These are phyloP conservation scores for Otolemur garnettii DNA, from an alignment of 2,113 vertebrate species.

Conservation along the genomic window DNA sequence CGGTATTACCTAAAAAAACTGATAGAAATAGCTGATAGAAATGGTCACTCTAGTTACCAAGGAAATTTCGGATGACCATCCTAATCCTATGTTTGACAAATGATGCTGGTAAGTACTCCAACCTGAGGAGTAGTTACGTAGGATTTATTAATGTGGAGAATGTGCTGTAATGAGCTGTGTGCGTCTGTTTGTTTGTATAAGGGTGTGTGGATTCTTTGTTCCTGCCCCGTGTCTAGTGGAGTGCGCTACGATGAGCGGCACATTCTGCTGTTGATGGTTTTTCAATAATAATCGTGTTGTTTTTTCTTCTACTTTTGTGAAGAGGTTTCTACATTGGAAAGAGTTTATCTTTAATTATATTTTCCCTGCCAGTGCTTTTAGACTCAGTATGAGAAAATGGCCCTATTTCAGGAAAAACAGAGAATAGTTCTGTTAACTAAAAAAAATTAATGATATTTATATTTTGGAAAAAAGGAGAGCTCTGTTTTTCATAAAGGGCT, in stretches of 20 bases:
- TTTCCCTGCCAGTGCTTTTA: not conserved
- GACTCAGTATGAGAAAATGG: not conserved
- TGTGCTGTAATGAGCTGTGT: not conserved
- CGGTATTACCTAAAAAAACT: not conserved
- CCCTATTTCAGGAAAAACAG: not conserved
- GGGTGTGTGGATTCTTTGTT: not conserved
- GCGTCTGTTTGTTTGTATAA: not conserved
- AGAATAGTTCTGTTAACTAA: not conserved
- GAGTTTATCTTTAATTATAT: slow-evolving; percentile 20
- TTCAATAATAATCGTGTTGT: not conserved
- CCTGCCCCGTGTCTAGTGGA: not conserved
- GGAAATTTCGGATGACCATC: no score
- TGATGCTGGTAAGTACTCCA: no score
- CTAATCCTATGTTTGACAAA: no score
- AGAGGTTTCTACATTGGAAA: not conserved
- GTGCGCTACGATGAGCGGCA: not conserved
- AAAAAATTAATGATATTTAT: no score
- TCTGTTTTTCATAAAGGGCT: no score
- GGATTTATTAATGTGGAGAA: not conserved
- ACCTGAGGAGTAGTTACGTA: no score
- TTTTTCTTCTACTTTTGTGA: not conserved
- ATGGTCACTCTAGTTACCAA: no score
- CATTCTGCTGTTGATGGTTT: not conserved
- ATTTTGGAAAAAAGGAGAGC: no score
- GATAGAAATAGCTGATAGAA: no score